Percentiles rank a stretch among this genome's conserved stretches.
Conservation (phyloP, 2,797 vertebrate genomes). For the Tadarida brasiliensis region DNA sequence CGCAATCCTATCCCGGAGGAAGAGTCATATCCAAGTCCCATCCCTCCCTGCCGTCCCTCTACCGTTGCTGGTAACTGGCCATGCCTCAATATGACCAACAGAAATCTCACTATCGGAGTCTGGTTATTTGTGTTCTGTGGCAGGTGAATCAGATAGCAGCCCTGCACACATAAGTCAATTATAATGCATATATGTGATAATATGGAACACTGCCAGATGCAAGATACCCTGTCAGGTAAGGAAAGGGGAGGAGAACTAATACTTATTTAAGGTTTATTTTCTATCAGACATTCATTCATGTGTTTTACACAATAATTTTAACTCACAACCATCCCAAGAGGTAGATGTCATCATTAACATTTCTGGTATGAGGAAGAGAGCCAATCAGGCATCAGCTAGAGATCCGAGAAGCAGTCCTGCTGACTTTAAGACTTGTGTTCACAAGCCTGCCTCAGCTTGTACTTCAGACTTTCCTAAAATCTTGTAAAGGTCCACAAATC, state of each 20-base stretch:
- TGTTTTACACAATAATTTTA: neutral
- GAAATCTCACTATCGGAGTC: neutral
- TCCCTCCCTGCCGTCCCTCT: neutral
- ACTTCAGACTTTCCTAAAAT: neutral
- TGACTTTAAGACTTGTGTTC: neutral
- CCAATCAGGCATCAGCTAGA: neutral
- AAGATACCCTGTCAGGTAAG: neutral
- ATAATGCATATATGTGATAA: neutral
- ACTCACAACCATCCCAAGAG: neutral
- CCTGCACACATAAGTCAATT: neutral
- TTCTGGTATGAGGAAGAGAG: neutral
- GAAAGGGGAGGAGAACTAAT: neutral
- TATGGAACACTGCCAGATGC: neutral
- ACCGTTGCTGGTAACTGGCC: neutral
- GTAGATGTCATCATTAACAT: neutral
- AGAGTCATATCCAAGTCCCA: neutral
- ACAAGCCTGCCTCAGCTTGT: neutral
- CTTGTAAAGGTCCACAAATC: neutral
- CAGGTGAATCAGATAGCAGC: neutral
- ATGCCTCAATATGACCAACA: neutral
- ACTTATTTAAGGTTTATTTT: neutral
- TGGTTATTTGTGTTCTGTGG: neutral
- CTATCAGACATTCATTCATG: neutral
- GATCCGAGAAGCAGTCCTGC: neutral
- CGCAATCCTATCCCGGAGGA: neutral